A percentile compares a stretch with the other conserved stretches of the same genome.
Conservation (phyloP, 2,888 invertebrate species). For the Elysia crispata region DNA sequence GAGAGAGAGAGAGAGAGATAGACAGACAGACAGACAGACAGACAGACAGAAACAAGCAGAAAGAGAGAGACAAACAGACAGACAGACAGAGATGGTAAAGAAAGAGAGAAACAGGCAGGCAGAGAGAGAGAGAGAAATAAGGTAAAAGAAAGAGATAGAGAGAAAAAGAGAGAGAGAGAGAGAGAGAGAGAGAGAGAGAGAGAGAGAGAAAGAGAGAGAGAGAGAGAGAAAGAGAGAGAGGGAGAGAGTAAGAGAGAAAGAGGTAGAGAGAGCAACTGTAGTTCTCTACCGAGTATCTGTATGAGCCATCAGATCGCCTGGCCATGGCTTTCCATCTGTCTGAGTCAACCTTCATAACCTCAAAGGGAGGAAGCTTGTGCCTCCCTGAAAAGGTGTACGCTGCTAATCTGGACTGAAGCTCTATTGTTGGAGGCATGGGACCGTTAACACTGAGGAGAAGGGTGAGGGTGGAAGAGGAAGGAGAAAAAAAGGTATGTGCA, state of each 20-base stretch:
- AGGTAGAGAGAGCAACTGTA: background rate
- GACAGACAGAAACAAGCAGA: too few species aligned
- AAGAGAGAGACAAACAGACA: too few species aligned
- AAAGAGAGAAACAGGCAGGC: too few species aligned
- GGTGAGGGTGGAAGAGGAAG: too few species aligned
- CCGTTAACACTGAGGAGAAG: background rate
- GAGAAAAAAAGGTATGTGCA: too few species aligned
- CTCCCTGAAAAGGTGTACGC: constrained; percentile 56
- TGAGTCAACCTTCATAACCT: background rate
- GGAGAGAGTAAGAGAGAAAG: background rate
- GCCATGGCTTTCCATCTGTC: background rate
- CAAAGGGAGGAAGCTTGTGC: constrained; percentile 50
- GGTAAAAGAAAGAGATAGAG: constrained; percentile 20
- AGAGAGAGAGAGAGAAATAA: background rate
- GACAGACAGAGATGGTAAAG: too few species aligned
- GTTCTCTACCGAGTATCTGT: background rate
- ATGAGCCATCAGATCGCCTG: background rate
- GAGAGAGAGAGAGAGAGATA: too few species aligned
- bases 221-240: background rate
- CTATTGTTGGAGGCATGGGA: constrained; percentile 9
- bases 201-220: background rate
- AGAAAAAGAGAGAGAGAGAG: constrained; percentile 16
- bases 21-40: too few species aligned
- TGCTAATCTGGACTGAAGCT: constrained; percentile 54
- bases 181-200: background rate